phyloP scores from a whole-genome alignment of 2,888 invertebrate species.

The Drosophila emarginata region DNA sequence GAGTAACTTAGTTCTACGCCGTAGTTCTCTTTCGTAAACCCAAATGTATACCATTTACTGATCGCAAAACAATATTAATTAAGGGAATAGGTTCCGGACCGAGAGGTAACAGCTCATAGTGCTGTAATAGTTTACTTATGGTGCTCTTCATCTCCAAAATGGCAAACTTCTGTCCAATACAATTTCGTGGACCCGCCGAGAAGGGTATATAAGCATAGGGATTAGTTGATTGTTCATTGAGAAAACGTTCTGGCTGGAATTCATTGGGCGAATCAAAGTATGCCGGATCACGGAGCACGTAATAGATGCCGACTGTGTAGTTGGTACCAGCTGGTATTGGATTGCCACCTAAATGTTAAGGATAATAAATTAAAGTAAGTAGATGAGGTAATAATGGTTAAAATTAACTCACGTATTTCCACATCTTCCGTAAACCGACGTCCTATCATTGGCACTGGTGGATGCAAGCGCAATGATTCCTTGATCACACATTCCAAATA shows the following conservation, averaged over 20 bases:
- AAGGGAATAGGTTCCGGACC: constrained; percentile 67
- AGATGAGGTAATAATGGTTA: not conserved
- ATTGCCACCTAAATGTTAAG: constrained; percentile 61
- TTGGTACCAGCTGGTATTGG: constrained; percentile 73
- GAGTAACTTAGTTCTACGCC: not conserved
- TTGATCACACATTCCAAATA: constrained; percentile 86
- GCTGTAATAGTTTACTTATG: constrained; percentile 70
- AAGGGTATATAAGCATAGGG: constrained; percentile 78
- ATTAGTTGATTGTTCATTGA: constrained; percentile 69
- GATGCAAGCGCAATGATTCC: constrained; percentile 86
- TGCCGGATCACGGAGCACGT: constrained; percentile 64
- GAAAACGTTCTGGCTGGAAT: constrained; percentile 78
- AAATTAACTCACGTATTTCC: constrained; percentile 83
- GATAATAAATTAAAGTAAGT: no score
- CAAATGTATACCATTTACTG: constrained; percentile 73
- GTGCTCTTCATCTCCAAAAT: constrained; percentile 80
- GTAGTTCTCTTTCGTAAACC: constrained; percentile 52
- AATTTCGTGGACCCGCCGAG: constrained; percentile 80
- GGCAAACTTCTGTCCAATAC: constrained; percentile 81
- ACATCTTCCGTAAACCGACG: constrained; percentile 84
- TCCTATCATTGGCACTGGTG: constrained; percentile 86
- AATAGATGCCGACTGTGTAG: constrained; percentile 67
- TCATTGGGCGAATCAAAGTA: constrained; percentile 73
- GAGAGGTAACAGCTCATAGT: constrained; percentile 75
- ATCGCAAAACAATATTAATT: constrained; percentile 73